Evolutionary conservation across 2,888 invertebrate species (phyloP).

Genomic region (Crocallis elinguaria): DNA sequence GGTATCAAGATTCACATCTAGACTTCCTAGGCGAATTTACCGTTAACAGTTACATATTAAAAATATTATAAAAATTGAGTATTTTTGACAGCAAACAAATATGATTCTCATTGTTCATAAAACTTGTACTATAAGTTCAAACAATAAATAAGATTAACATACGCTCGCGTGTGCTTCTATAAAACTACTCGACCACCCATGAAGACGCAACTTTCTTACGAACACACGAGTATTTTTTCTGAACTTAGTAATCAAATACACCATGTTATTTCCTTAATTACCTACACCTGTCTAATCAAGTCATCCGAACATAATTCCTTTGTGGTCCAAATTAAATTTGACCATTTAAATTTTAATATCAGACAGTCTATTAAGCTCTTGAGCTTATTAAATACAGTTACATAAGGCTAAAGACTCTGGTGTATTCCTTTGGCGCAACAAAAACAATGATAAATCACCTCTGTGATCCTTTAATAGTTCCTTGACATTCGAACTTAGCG

Average conservation of each 20-base stretch:
- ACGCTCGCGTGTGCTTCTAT: slow-evolving; percentile 35
- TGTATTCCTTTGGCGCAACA: slow-evolving; percentile 59
- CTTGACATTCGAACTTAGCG: slow-evolving; percentile 57
- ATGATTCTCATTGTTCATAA: slow-evolving; percentile 1
- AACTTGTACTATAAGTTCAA: slow-evolving; percentile 25
- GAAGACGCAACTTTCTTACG: slow-evolving; percentile 33
- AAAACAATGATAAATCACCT: slow-evolving; percentile 75
- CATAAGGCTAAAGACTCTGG: slow-evolving; percentile 48
- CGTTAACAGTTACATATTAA: neutral
- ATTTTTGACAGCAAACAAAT: neutral
- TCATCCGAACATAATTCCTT: slow-evolving; percentile 12
- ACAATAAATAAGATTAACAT: slow-evolving; percentile 35
- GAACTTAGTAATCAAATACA: slow-evolving; percentile 19
- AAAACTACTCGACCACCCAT: slow-evolving; percentile 41
- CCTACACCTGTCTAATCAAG: slow-evolving; percentile 22
- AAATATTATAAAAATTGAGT: neutral
- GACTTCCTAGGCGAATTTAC: too few species aligned
- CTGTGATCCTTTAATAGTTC: slow-evolving; percentile 60
- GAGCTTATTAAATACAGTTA: slow-evolving; percentile 64
- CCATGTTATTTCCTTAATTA: slow-evolving; percentile 29
- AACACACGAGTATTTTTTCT: slow-evolving; percentile 20
- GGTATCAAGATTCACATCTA: too few species aligned
- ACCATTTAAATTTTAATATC: slow-evolving; percentile 17
- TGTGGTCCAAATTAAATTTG: slow-evolving; percentile 22
- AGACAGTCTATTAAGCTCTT: slow-evolving; percentile 8